Base-by-base conservation (phyloP, 2,888 invertebrate genomes). In the Eledona agricola region DNA sequence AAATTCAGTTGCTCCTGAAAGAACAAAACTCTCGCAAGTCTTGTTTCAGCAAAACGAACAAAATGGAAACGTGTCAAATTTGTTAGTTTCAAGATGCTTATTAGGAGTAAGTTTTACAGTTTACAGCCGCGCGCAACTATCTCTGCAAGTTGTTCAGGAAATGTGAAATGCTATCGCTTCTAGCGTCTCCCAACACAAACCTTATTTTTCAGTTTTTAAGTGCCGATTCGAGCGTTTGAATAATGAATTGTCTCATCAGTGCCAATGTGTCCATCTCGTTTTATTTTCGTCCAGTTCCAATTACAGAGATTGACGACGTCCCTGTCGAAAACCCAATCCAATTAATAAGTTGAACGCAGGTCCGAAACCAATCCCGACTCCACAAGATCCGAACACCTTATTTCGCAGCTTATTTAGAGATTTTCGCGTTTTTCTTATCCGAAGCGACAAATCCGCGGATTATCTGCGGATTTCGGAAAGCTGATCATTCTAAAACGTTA, bases 251-350 rank as follows among this genome's bases (percentile, higher is more conserved):
- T 45, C 34, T 20, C 34, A 45, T 34, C 23, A 34, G 32, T 45
- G 34, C 34, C 32, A 32, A 45, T 42, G 19, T 17, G 38, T 42
- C 42, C 10, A 31, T 42, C 42, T n/a, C n/a, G n/a, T n/a, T n/a
- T 42, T 37, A 32, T 50, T 40, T 42, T 9, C 12, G 23, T 25
- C 47, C n/a, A n/a, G 19, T 32, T 51, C 51, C 51, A 51, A 51
- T 51, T 51, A 51, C 51, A 10, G 43, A 51, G 51, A 51, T 51
- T 51, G 51, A 51, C 43, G 51, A 34, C 20, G 22, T 16, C 6
- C 16, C 9, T 11, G 29, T 50, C 25, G 20, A 17, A 47, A 47
- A 23, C 15, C 22, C 17, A 13, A 5, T 7, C 37, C 25, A 38
- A 47, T 47, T 47, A 47, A 47, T 4, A 5, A 25, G 6, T 25